Conservation (phyloP, 2,797 vertebrate species). For the Anas bahamensis region DNA sequence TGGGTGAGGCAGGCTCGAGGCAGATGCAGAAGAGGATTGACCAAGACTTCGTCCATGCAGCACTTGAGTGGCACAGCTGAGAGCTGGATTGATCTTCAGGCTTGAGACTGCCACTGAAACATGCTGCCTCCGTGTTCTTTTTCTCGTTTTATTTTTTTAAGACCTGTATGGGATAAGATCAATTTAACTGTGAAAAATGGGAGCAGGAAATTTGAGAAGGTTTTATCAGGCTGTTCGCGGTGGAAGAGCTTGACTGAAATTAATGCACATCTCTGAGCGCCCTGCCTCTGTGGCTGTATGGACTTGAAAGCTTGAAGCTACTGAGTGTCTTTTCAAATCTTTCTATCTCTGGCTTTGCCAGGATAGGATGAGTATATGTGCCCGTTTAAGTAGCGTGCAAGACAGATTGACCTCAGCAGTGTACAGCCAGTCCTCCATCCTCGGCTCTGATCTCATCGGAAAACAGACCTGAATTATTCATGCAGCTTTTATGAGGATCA, state of each 20-base stretch:
- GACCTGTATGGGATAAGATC: not conserved
- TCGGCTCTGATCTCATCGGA: not conserved
- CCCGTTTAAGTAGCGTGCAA: not conserved
- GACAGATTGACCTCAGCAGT: not conserved
- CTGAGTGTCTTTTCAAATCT: not conserved
- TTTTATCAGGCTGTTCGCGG: not conserved
- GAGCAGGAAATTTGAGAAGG: not conserved
- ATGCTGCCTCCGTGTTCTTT: not conserved
- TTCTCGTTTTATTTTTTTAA: not conserved
- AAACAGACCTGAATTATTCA: slow-evolving; percentile 43
- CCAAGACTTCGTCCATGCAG: not conserved
- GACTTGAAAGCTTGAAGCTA: not conserved
- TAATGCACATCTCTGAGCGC: not conserved
- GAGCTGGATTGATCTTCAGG: not conserved
- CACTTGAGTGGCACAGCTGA: not conserved
- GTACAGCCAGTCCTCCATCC: not conserved
- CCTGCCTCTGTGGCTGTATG: not conserved
- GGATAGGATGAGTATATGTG: not conserved
- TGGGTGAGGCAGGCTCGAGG: not conserved
- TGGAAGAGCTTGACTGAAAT: not conserved
- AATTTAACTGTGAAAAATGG: not conserved
- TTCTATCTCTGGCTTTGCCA: not conserved
- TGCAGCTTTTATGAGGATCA: slow-evolving; percentile 6
- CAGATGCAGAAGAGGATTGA: not conserved
- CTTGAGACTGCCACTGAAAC: not conserved